Evolutionary conservation across 2,113 vertebrate species (phyloP).

Genomic region (Ramphastos sulfuratus): DNA sequence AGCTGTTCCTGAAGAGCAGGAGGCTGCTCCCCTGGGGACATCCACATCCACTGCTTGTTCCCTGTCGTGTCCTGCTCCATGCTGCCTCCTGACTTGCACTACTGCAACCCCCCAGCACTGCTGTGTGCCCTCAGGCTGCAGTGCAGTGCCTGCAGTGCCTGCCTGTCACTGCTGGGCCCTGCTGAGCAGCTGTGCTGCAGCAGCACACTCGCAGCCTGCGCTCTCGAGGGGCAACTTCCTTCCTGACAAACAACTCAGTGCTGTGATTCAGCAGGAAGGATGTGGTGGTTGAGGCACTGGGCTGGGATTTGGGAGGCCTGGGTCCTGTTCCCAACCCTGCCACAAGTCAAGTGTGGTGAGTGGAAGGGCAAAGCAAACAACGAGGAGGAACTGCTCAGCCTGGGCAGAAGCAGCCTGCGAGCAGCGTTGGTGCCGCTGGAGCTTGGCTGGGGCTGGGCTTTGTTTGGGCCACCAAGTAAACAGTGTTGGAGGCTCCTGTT

Average conservation of each 20-base stretch:
- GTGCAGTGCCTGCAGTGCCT: background rate
- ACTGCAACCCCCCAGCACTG: background rate
- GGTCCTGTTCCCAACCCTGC: slow-evolving; percentile 36
- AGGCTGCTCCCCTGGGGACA: background rate
- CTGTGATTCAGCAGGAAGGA: slow-evolving; percentile 63
- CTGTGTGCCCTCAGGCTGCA: background rate
- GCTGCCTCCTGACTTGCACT: background rate
- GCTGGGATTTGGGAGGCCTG: slow-evolving; percentile 23
- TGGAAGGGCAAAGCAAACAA: slow-evolving; percentile 37
- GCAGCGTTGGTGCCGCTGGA: background rate
- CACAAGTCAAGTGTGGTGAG: slow-evolving; percentile 18
- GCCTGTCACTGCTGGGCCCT: slow-evolving; percentile 17
- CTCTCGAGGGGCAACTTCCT: slow-evolving; percentile 54
- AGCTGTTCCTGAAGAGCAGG: background rate
- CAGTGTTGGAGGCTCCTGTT: background rate
- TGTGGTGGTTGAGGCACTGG: slow-evolving; percentile 53
- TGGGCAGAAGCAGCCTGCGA: background rate
- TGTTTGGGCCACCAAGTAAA: background rate
- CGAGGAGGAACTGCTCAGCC: slow-evolving; percentile 1
- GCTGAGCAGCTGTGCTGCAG: slow-evolving; percentile 38
- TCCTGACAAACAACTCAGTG: slow-evolving; percentile 54
- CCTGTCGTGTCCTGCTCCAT: background rate
- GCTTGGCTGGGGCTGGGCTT: background rate
- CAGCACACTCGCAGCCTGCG: slow-evolving; percentile 4
- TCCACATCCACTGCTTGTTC: background rate